A percentile compares a stretch with the other conserved stretches of the same genome.
These are phyloP conservation scores for Pseudomyrmex pallidus DNA, from an alignment of 1,140 invertebrate genomes.

Conservation along the genomic window DNA sequence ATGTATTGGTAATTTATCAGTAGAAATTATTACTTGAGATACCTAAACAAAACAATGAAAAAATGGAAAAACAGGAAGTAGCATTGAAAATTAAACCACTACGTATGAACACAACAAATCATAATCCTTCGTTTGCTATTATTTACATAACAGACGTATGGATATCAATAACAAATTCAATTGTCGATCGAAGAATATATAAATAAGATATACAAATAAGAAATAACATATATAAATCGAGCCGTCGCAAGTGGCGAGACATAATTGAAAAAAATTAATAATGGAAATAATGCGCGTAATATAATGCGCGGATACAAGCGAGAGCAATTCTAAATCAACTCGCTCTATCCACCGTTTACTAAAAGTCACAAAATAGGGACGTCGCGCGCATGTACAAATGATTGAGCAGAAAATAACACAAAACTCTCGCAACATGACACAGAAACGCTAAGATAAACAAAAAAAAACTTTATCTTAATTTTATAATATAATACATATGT, in stretches of 20 bases:
- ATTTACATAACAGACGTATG: constrained; percentile 28
- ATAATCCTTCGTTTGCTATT: constrained; percentile 25
- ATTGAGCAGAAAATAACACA: constrained; percentile 22
- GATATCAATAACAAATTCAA: neutral
- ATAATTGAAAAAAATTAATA: neutral
- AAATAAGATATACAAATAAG: constrained; percentile 13
- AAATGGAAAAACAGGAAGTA: neutral
- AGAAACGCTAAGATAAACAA: constrained; percentile 3
- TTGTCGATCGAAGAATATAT: constrained; percentile 17
- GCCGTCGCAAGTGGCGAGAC: neutral
- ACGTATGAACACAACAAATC: constrained; percentile 57
- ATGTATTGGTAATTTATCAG: too few relatives aligned
- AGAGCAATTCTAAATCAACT: too few relatives aligned
- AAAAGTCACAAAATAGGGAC: too few relatives aligned
- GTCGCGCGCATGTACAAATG: too few relatives aligned
- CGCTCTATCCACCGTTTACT: too few relatives aligned
- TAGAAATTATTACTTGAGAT: too few relatives aligned
- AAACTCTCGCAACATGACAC: neutral
- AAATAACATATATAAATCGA: constrained; percentile 1
- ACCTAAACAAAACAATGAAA: neutral
- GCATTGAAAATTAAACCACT: constrained; percentile 12
- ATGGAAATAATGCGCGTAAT: neutral
- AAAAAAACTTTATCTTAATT: neutral
- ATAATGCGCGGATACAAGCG: too few relatives aligned
- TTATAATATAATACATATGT: neutral